Evolutionary conservation across 2,113 vertebrate species (phyloP).

Genomic region (Zingel zingel): DNA sequence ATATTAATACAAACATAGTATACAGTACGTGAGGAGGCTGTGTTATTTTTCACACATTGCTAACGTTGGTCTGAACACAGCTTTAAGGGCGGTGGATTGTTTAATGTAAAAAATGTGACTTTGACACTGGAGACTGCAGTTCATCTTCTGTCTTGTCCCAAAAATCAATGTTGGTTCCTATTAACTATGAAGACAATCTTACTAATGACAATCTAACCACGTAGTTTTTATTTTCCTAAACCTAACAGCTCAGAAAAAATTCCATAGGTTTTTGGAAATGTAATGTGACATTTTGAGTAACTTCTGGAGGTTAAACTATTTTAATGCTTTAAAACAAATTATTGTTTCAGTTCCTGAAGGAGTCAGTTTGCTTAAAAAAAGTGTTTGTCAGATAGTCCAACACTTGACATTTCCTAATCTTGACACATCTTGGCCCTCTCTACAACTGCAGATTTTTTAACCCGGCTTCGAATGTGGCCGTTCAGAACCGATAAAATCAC

Average conservation of each 20-base stretch:
- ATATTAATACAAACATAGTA: too few species aligned
- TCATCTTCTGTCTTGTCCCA: background rate
- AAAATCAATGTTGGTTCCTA: background rate
- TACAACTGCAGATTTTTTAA: too few species aligned
- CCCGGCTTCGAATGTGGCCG: too few species aligned
- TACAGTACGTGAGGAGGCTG: too few species aligned
- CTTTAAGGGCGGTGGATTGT: too few species aligned
- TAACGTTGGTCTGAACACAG: too few species aligned
- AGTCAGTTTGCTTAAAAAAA: too few species aligned
- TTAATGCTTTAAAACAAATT: background rate
- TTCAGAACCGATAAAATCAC: too few species aligned
- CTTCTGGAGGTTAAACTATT: background rate
- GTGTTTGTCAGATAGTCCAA: background rate
- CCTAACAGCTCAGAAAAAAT: background rate
- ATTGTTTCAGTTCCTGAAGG: background rate
- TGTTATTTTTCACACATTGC: too few species aligned
- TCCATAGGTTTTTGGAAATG: background rate
- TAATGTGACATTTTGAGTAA: background rate
- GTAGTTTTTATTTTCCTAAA: background rate
- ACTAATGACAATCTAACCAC: background rate
- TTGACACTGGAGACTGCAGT: background rate
- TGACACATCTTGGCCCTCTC: too few species aligned
- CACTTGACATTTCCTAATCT: background rate
- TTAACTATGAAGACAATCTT: background rate
- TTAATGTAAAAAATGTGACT: too few species aligned